Conservation (phyloP, 2,797 vertebrate species). For the Centroberyx gerrardi region DNA sequence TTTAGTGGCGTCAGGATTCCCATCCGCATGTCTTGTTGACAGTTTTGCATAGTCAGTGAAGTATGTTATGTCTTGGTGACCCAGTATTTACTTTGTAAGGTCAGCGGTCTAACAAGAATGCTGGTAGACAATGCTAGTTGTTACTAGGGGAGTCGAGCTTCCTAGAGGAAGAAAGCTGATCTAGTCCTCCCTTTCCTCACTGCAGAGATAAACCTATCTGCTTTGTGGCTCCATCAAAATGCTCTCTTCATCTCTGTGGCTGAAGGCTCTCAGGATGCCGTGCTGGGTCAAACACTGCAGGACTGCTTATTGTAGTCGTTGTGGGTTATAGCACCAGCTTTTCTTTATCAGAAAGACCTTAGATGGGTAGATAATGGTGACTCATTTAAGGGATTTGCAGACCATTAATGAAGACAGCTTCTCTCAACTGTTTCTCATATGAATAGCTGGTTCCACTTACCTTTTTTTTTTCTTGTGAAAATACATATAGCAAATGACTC, state of each 20-base stretch:
- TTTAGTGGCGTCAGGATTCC: not conserved
- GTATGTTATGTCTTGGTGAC: conserved; percentile 51
- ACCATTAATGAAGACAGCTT: not conserved
- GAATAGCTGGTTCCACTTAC: conserved; percentile 33
- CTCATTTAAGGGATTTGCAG: not conserved
- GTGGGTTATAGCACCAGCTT: conserved; percentile 11
- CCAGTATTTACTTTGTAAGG: conserved; percentile 53
- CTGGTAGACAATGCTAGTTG: conserved; percentile 26
- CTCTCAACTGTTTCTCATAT: conserved; percentile 1
- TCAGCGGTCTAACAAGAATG: conserved; percentile 44
- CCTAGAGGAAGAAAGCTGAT: conserved; percentile 17
- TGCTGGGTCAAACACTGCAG: not conserved
- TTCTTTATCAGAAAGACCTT: conserved; percentile 4
- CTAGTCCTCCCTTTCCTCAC: conserved; percentile 26
- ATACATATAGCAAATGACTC: conserved; percentile 12
- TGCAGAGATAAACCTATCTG: conserved; percentile 34
- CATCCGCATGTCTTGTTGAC: not conserved
- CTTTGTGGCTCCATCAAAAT: conserved; percentile 16
- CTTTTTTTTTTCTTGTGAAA: conserved; percentile 29
- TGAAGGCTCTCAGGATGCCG: conserved; percentile 3
- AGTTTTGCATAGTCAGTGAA: conserved; percentile 31
- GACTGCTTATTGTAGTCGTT: not conserved
- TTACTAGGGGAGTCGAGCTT: conserved; percentile 15
- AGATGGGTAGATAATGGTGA: not conserved
- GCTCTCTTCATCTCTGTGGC: conserved; percentile 16